Evolutionary conservation across 1,140 invertebrate genomes (phyloP).

Genomic region (Armadillidium nasatum): DNA sequence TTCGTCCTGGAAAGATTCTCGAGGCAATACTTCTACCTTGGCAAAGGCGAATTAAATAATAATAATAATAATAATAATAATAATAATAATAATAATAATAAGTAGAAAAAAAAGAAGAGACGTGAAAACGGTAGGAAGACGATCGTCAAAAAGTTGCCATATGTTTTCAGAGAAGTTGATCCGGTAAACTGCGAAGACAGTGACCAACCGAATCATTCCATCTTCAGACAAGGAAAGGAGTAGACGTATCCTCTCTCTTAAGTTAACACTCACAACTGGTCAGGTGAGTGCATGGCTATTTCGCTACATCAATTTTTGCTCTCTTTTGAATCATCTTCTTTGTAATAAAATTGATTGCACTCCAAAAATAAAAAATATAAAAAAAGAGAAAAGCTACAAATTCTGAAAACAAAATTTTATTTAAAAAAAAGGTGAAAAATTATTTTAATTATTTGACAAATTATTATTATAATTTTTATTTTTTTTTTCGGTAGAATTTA

Average conservation of each 20-base stretch:
- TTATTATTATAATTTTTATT: no score
- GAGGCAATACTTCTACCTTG: neutral
- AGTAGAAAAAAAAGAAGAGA: neutral
- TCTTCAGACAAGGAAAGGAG: neutral
- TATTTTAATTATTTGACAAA: no score
- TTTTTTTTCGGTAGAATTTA: no score
- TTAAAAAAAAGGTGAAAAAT: no score
- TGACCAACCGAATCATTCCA: slow-evolving; percentile 11
- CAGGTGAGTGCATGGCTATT: slow-evolving; percentile 1
- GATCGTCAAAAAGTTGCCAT: neutral
- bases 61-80: neutral
- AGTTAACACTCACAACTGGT: neutral
- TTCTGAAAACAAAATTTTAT: no score
- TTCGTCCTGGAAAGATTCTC: slow-evolving; percentile 2
- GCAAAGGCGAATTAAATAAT: neutral
- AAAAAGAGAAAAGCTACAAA: no score
- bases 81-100: neutral
- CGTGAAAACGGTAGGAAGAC: neutral
- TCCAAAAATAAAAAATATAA: no score
- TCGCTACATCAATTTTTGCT: neutral
- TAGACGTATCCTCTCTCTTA: neutral
- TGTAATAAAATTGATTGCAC: no score
- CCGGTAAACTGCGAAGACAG: slow-evolving; percentile 3
- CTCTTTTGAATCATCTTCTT: no score
- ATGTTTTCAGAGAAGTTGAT: neutral